Percentiles rank a stretch among this genome's conserved stretches.
Conservation (phyloP, 2,888 invertebrate genomes). For the Blastobasis adustella region DNA sequence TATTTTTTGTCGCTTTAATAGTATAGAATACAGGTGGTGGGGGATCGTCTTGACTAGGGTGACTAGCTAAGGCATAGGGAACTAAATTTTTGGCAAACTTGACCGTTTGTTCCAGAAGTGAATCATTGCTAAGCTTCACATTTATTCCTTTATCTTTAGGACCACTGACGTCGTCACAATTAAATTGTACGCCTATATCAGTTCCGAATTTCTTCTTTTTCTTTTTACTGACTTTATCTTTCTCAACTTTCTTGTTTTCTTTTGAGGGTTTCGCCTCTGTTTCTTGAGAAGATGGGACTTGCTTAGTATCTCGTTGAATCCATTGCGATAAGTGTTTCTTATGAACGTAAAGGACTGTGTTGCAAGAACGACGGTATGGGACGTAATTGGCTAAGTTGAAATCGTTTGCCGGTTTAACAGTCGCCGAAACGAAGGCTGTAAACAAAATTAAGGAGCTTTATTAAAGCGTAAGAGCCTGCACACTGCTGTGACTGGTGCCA, state of each 20-base stretch:
- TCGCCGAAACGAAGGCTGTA: constrained; percentile 22
- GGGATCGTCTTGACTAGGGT: constrained; percentile 22
- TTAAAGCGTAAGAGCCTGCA: not conserved
- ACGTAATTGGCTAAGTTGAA: constrained; percentile 48
- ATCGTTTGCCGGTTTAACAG: constrained; percentile 31
- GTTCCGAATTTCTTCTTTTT: constrained; percentile 18
- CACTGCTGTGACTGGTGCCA: too few species aligned
- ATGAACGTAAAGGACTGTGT: constrained; percentile 51
- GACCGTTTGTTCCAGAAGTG: constrained; percentile 49
- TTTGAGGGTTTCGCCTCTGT: constrained; percentile 13
- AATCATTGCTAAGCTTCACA: constrained; percentile 20
- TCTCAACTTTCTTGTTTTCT: constrained; percentile 9
- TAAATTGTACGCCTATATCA: constrained; percentile 37
- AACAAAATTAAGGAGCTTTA: constrained; percentile 11
- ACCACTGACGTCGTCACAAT: constrained; percentile 18
- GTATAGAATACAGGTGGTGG: constrained; percentile 42
- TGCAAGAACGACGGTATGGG: constrained; percentile 38
- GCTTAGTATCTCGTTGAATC: not conserved
- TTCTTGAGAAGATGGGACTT: constrained; percentile 6
- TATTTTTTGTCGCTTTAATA: constrained; percentile 40
- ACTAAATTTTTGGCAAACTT: constrained; percentile 50
- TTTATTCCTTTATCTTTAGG: constrained; percentile 20
- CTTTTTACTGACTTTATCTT: constrained; percentile 8
- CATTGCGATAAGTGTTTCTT: constrained; percentile 35
- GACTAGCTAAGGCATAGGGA: constrained; percentile 48